A percentile compares a stretch with the other conserved stretches of the same genome.
Evolutionary conservation across 2,888 invertebrate species (phyloP).

Genomic region (Ophioninae sp.): DNA sequence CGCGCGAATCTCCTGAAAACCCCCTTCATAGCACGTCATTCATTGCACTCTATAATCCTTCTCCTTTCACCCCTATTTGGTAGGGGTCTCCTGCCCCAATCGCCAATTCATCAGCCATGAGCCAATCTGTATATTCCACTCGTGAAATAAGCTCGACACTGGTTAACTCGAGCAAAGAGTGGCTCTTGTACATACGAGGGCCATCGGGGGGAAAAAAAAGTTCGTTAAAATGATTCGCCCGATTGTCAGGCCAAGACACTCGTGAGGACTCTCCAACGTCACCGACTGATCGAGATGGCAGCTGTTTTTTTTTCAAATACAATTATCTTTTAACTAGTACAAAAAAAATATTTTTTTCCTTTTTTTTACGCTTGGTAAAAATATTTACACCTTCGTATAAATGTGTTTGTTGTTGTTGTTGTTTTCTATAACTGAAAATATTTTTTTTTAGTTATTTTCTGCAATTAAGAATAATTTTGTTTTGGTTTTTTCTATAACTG

Average conservation of each 20-base stretch:
- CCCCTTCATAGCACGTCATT: slow-evolving; percentile 38
- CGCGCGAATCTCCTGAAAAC: slow-evolving; percentile 32
- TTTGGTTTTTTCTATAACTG: too few relatives aligned
- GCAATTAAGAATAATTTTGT: too few relatives aligned
- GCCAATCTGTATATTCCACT: slow-evolving; percentile 36
- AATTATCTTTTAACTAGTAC: too few relatives aligned
- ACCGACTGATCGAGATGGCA: background rate
- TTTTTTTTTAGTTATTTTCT: too few relatives aligned
- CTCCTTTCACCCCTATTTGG: background rate
- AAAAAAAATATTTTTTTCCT: too few relatives aligned
- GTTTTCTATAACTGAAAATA: too few relatives aligned
- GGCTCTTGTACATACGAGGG: slow-evolving; percentile 61
- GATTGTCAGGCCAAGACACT: slow-evolving; percentile 36
- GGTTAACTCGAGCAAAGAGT: slow-evolving; percentile 38
- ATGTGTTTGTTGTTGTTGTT: too few relatives aligned
- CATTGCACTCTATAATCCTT: slow-evolving; percentile 32
- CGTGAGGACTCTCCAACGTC: slow-evolving; percentile 2
- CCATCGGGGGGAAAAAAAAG: slow-evolving; percentile 33
- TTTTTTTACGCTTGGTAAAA: too few relatives aligned
- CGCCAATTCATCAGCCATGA: slow-evolving; percentile 1
- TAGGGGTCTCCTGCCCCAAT: background rate
- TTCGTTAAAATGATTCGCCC: slow-evolving; percentile 68
- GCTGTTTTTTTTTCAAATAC: background rate
- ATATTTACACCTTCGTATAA: too few relatives aligned
- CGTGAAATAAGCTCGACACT: slow-evolving; percentile 33